phyloP scores from a whole-genome alignment of 2,888 invertebrate species.

The Agapostemon virescens region DNA sequence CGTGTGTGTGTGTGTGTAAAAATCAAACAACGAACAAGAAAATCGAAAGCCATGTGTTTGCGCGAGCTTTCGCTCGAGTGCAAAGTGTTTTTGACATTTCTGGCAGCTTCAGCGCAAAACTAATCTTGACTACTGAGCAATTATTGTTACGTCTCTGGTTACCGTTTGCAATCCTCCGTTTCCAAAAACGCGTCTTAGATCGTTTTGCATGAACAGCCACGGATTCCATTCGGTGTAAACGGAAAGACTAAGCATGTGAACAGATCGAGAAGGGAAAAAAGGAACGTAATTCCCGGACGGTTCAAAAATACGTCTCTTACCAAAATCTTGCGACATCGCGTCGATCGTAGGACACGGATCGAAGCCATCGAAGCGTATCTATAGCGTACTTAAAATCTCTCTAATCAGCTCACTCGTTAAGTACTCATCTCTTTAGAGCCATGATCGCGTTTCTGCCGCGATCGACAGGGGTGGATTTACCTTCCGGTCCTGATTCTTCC shows the following conservation, averaged over 20 bases:
- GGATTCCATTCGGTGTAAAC: not conserved
- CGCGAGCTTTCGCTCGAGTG: slow-evolving; percentile 11
- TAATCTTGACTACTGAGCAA: not conserved
- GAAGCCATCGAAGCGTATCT: slow-evolving; percentile 41
- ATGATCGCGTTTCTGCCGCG: slow-evolving; percentile 13
- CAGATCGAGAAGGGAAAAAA: slow-evolving; percentile 13
- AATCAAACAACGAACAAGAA: slow-evolving; percentile 3
- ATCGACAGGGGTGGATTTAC: slow-evolving; percentile 68
- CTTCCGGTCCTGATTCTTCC: slow-evolving; percentile 79
- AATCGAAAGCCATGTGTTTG: slow-evolving; percentile 21
- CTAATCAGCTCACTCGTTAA: slow-evolving; percentile 33
- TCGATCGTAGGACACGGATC: slow-evolving; percentile 27
- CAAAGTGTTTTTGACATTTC: not conserved
- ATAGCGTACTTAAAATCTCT: slow-evolving; percentile 27
- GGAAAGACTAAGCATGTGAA: not conserved
- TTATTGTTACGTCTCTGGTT: not conserved
- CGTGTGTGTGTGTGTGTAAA: not conserved
- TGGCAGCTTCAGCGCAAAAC: not conserved
- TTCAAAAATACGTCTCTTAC: slow-evolving; percentile 36
- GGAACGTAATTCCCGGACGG: slow-evolving; percentile 6
- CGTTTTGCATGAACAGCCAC: slow-evolving; percentile 9
- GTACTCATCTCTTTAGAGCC: not conserved
- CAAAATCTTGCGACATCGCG: slow-evolving; percentile 49
- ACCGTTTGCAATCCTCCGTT: too few species aligned
- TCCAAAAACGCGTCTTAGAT: not conserved